These are phyloP conservation scores for Sisor rabdophorus DNA, from an alignment of 2,113 vertebrate genomes.

Conservation along the genomic window DNA sequence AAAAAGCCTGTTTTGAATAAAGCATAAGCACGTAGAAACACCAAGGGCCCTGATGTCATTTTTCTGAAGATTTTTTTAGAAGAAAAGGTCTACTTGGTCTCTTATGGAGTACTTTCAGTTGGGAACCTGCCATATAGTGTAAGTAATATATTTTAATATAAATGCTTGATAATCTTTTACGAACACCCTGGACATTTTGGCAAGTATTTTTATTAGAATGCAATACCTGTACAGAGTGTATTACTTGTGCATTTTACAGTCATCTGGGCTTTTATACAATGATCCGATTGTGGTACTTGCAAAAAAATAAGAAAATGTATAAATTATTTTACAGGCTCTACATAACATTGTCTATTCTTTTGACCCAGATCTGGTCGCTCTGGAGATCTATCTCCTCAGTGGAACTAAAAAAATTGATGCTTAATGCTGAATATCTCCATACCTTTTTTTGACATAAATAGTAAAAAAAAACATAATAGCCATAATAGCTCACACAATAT, in stretches of 20 bases:
- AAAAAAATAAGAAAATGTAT: neutral
- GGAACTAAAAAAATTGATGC: neutral
- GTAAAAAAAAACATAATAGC: too few relatives aligned
- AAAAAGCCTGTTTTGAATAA: conserved; percentile 68
- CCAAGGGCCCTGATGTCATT: conserved; percentile 60
- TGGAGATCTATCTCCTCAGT: neutral
- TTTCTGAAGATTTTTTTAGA: conserved; percentile 57
- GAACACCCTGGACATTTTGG: conserved; percentile 56
- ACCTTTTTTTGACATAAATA: neutral
- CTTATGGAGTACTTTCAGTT: conserved; percentile 61
- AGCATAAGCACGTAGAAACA: conserved; percentile 57
- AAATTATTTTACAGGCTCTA: neutral
- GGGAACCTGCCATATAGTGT: conserved; percentile 53
- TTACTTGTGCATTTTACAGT: conserved; percentile 64
- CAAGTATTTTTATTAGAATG: conserved; percentile 53
- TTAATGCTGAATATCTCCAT: neutral
- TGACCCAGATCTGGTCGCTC: neutral
- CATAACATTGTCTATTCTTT: neutral
- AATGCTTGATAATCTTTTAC: neutral
- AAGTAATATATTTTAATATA: conserved; percentile 48
- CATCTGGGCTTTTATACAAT: conserved; percentile 32
- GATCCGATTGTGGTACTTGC: conserved; percentile 36
- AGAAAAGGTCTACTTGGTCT: conserved; percentile 51
- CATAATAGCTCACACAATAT: neutral
- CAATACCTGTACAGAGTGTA: conserved; percentile 55